A percentile compares a stretch with the other conserved stretches of the same genome.
Evolutionary conservation across 2,888 invertebrate species (phyloP).

Genomic region (Noctuana brunneofusca): DNA sequence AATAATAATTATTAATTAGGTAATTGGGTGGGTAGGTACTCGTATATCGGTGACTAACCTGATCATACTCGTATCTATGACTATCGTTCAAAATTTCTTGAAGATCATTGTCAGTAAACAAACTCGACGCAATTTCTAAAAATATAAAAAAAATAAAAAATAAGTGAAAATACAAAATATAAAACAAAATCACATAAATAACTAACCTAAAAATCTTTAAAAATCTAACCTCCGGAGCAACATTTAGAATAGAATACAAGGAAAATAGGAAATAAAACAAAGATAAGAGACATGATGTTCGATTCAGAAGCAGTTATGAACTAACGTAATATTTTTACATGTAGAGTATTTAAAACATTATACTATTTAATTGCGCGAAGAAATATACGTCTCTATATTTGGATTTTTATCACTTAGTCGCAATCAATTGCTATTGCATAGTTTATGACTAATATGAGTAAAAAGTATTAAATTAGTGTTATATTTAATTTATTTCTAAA

Average conservation of each 20-base stretch:
- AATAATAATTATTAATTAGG: not conserved
- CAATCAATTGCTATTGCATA: no score
- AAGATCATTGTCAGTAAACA: not conserved
- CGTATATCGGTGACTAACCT: not conserved
- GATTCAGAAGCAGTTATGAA: not conserved
- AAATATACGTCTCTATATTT: not conserved
- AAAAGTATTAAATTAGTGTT: no score
- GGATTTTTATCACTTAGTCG: not conserved
- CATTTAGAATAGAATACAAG: not conserved
- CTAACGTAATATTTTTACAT: not conserved
- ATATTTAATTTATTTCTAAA: no score
- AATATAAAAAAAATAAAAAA: not conserved
- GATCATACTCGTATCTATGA: not conserved
- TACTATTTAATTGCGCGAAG: not conserved
- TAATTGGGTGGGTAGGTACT: no score
- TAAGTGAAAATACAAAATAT: not conserved
- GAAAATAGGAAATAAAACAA: not conserved
- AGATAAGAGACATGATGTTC: conserved; percentile 7
- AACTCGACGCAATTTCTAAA: conserved; percentile 5
- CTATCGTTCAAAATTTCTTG: not conserved
- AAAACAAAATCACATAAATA: not conserved
- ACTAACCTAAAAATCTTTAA: not conserved
- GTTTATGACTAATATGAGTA: no score
- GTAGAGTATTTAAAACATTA: not conserved
- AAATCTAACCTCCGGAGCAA: conserved; percentile 10